A percentile compares a stretch with the other conserved stretches of the same genome.
Evolutionary conservation across 2,113 vertebrate species (phyloP).

Genomic region (Epinephelus moara): DNA sequence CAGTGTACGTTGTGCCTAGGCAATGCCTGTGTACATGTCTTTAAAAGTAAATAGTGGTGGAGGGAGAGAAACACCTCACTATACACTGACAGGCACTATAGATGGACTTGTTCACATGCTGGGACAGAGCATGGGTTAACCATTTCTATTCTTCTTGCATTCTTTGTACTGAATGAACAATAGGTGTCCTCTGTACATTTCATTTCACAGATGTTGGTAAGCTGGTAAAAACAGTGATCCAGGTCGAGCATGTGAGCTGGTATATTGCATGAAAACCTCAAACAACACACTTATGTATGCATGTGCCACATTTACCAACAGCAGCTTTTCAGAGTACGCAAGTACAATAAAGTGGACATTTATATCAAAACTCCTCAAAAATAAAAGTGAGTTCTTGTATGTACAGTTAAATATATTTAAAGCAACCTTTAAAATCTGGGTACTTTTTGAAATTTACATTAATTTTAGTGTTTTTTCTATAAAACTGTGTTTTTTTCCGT

Average conservation of each 20-base stretch:
- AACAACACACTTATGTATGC: not conserved
- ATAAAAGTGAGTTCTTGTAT: not conserved
- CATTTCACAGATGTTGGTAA: not conserved
- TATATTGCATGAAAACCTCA: not conserved
- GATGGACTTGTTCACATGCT: not conserved
- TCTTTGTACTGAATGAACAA: not conserved
- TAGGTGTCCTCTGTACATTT: not conserved
- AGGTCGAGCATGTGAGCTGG: not conserved
- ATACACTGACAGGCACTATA: not conserved
- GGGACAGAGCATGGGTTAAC: not conserved
- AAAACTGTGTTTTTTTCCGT: too few relatives aligned
- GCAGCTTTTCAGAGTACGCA: too few relatives aligned
- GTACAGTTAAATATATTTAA: not conserved
- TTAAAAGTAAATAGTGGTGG: slow-evolving; percentile 67
- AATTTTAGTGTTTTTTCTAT: too few relatives aligned
- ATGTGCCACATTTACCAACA: too few relatives aligned
- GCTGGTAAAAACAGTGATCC: not conserved
- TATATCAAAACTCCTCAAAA: not conserved
- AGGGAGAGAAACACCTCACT: slow-evolving; percentile 1
- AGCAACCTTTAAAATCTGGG: not conserved
- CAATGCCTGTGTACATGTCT: slow-evolving; percentile 50
- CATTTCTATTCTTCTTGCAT: not conserved
- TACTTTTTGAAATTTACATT: too few relatives aligned
- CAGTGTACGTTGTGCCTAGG: slow-evolving; percentile 50
- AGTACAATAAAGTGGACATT: not conserved